A percentile compares a stretch with the other conserved stretches of the same genome.
Evolutionary conservation across 1,140 invertebrate genomes (phyloP).

Genomic region (Cecropterus lyciades): DNA sequence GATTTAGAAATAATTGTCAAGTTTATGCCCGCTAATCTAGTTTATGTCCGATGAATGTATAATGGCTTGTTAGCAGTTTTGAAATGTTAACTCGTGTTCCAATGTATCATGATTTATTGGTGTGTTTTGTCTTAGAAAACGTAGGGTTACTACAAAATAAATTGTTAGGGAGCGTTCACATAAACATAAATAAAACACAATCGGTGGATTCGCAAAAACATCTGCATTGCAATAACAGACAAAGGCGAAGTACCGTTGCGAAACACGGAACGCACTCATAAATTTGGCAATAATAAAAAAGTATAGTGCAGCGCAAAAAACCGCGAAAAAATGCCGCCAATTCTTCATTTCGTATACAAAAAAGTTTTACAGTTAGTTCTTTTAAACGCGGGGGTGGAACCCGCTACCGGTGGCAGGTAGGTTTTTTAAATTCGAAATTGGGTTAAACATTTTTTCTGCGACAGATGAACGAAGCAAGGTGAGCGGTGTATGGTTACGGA

Average conservation of each 20-base stretch:
- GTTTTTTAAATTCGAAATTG: conserved; percentile 73
- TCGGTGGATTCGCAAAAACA: conserved; percentile 55
- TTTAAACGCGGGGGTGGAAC: conserved; percentile 55
- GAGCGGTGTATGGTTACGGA: conserved; percentile 78
- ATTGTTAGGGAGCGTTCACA: conserved; percentile 33
- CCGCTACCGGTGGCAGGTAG: conserved; percentile 73
- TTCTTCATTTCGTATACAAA: conserved; percentile 44
- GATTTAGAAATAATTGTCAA: conserved; percentile 9
- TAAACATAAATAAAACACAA: conserved; percentile 35
- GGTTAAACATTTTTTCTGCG: conserved; percentile 65
- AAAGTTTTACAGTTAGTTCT: conserved; percentile 67
- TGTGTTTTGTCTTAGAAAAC: conserved; percentile 45
- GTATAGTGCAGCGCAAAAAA: conserved; percentile 55
- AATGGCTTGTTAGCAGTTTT: background rate
- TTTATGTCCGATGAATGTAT: background rate
- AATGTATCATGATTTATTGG: conserved; percentile 20
- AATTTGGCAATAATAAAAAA: conserved; percentile 60
- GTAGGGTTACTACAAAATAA: conserved; percentile 47
- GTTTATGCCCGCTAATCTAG: conserved; percentile 10
- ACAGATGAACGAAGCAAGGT: conserved; percentile 71
- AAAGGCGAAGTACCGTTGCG: conserved; percentile 66
- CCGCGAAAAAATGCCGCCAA: conserved; percentile 59
- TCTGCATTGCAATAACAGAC: conserved; percentile 56
- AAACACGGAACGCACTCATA: conserved; percentile 59
- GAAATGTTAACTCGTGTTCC: background rate